Evolutionary conservation across 2,113 vertebrate genomes (phyloP).

Genomic region (Antigone vipio): DNA sequence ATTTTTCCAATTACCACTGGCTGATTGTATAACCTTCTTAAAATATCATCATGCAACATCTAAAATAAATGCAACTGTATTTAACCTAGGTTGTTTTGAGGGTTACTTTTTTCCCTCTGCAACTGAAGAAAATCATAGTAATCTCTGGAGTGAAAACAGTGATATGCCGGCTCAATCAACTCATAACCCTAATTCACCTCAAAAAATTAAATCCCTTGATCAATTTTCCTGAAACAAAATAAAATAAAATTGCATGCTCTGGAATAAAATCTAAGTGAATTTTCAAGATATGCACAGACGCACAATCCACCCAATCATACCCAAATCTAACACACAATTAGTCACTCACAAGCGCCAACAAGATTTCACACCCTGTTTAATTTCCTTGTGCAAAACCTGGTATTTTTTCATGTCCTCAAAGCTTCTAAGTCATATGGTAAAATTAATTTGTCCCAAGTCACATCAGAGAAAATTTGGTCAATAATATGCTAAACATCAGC

Average conservation of each 20-base stretch:
- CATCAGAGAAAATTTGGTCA: not conserved
- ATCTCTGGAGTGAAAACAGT: not conserved
- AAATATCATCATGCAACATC: not conserved
- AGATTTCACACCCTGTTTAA: not conserved
- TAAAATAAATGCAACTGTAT: not conserved
- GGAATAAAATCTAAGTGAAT: not conserved
- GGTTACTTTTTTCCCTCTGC: not conserved
- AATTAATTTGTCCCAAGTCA: slow-evolving; percentile 1
- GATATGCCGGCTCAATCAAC: not conserved
- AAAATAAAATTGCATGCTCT: not conserved
- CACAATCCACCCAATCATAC: not conserved
- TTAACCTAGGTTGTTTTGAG: not conserved
- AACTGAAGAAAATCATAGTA: not conserved
- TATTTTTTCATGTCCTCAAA: not conserved
- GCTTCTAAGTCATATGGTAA: slow-evolving; percentile 8
- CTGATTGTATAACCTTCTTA: not conserved
- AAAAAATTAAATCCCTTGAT: not conserved
- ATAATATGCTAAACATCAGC: not conserved
- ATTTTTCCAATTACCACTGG: not conserved
- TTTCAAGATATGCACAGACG: not conserved
- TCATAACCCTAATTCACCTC: not conserved
- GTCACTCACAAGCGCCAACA: not conserved
- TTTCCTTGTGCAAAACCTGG: not conserved
- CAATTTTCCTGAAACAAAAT: not conserved
- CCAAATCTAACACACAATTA: not conserved